phyloP scores from a whole-genome alignment of 2,888 invertebrate species.

The Agrotis exclamationis region DNA sequence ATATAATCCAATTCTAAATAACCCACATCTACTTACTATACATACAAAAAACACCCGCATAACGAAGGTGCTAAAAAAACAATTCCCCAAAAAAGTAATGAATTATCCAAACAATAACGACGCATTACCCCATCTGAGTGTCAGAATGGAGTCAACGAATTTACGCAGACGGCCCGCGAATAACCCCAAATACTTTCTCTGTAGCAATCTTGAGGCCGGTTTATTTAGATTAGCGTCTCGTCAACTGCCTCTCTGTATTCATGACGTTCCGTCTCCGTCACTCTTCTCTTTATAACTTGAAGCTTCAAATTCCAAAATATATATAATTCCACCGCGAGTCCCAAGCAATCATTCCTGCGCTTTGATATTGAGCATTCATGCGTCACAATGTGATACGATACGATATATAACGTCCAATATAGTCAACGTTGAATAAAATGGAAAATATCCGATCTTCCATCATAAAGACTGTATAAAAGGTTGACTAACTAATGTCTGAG shows the following conservation, averaged over 20 bases:
- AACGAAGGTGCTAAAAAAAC: conserved; percentile 11
- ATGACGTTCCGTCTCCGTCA: conserved; percentile 71
- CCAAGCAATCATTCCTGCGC: conserved; percentile 63
- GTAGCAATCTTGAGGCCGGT: conserved; percentile 72
- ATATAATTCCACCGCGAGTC: conserved; percentile 69
- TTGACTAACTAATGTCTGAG: conserved; percentile 29
- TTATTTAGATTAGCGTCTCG: conserved; percentile 81
- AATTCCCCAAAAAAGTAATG: conserved; percentile 29
- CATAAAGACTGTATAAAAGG: conserved; percentile 34
- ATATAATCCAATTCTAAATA: neutral
- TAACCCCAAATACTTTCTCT: conserved; percentile 73
- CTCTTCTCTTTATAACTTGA: conserved; percentile 70
- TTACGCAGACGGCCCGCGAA: conserved; percentile 64
- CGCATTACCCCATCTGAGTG: conserved; percentile 48
- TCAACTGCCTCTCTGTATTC: conserved; percentile 77
- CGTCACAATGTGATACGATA: conserved; percentile 61
- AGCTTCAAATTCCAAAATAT: conserved; percentile 70
- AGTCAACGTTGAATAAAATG: conserved; percentile 34
- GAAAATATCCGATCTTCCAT: conserved; percentile 30
- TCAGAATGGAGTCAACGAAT: conserved; percentile 67
- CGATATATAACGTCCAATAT: conserved; percentile 25
- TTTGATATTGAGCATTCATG: conserved; percentile 64
- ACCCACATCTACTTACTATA: neutral
- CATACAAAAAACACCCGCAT: neutral
- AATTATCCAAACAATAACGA: conserved; percentile 37